These are phyloP conservation scores for Magallana ariakensis DNA, from an alignment of 1,140 invertebrate species.

Conservation along the genomic window DNA sequence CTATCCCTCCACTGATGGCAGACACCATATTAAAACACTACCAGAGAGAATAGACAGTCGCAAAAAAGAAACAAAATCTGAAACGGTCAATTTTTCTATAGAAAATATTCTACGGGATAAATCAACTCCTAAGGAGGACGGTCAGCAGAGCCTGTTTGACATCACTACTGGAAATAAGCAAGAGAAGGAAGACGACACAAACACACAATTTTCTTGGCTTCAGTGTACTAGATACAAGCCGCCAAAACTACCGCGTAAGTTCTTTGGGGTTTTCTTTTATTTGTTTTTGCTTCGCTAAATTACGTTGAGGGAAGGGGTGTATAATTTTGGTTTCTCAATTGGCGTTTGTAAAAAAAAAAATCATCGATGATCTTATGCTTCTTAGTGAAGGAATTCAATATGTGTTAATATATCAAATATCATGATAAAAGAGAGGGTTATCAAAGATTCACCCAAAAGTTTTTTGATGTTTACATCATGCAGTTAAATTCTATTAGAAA, in stretches of 20 bases:
- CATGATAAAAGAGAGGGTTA: too few relatives aligned
- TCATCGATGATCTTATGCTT: too few relatives aligned
- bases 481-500: too few relatives aligned
- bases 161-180: not conserved
- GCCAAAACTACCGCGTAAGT: constrained; percentile 86
- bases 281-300: not conserved
- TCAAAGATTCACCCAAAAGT: too few relatives aligned
- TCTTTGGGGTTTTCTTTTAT: not conserved
- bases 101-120: constrained; percentile 65
- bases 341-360: too few relatives aligned
- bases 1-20: constrained; percentile 5
- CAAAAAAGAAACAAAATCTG: constrained; percentile 10
- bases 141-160: not conserved
- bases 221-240: constrained; percentile 88
- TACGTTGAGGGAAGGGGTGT: too few relatives aligned
- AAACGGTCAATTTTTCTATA: constrained; percentile 71
- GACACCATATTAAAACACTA: constrained; percentile 1
- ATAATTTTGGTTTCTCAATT: too few relatives aligned
- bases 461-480: too few relatives aligned
- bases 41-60: not conserved
- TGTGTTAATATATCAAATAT: too few relatives aligned
- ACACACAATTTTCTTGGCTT: constrained; percentile 82
- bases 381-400: too few relatives aligned
- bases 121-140: not conserved
- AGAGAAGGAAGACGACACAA: constrained; percentile 52